Base-by-base conservation (phyloP, 2,113 vertebrate species). In the Nothobranchius furzeri region DNA sequence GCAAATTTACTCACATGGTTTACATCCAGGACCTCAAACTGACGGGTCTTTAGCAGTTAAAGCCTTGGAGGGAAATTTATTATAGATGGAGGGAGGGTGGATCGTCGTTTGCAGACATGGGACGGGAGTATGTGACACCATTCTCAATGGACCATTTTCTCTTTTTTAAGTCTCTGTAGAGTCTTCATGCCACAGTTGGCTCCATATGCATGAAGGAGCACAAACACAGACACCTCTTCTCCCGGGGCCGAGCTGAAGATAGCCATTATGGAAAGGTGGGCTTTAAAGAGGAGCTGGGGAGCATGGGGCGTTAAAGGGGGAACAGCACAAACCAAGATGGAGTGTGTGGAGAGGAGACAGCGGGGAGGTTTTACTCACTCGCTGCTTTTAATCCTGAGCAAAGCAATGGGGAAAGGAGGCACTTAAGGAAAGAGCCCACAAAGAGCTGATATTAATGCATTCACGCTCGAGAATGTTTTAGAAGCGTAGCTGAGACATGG, bases 381-480 rank as follows among this genome's bases (percentile, higher is more conserved):
- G 43, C 42, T 72, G 63, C 71, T 82, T 88, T 89, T 85, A 85
- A 83, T 87, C 76, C 73, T 43, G 17, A 55, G 57, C 78, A 76
- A 87, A 85, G 78, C 82, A 78, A 78, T 65, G 61, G 75, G 72
- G 76, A 83, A 71, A 52, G 53, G 62, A 20, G 78, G 59, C 76
- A 85, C 82, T 88, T 84, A 82, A 68, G 74, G 47, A 36, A 64
- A 73, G 74, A 70, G 76, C 66, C 63, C 54, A 49, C 49, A 12
- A 61, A 73, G 73, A 77, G 62, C 54, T 70, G 62, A 85, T 80
- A 82, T 84, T 79, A 86, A 88, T 79, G 79, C 77, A 60, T 76
- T 71, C 15, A 73, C 68, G 83, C 76, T 74, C 69, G 78, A 81
- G 77, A 78, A 84, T 73, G 67, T 84, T 86, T 81, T 54, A 65